Base-by-base conservation (phyloP, 1,140 invertebrate genomes). In the Polypedilum vanderplanki region DNA sequence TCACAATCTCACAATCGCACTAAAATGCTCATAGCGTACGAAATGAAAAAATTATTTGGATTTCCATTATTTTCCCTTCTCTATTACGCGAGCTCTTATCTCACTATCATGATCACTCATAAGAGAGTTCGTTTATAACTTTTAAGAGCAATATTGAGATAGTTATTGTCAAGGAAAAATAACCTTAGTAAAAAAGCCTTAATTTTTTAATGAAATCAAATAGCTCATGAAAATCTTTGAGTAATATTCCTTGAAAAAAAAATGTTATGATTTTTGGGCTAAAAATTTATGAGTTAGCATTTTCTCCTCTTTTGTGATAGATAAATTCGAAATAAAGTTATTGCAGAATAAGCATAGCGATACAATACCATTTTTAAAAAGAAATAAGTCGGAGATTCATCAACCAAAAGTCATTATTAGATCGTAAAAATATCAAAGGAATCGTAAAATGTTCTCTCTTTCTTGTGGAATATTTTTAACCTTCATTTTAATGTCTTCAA, bases 401-500 rank as follows among this genome's bases (percentile, higher is more conserved):
- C 46, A 57, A 57, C 46, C 46, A 57, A 57, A 57, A 57, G 12
- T 57, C 46, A 57, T 57, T 57, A 57, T 57, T 57, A 57, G 46
- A 57, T 57, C 46, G n/a, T 57, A 57, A 57, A 57, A 57, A 57
- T 57, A 57, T 57, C 46, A 57, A 57, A 57, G 46, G n/a, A 12
- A n/a, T 57, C 46, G 10, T 57, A 57, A 57, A 57, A 57, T 57
- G 4, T 57, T 57, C 24, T 33, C 24, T 33, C 24, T 33, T 33
- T 33, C 24, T 57, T 57, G 46, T n/a, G 46, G 46, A 57, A 57
- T 57, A n/a, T 4, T 15, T 57, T n/a, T 57, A 12, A 57, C 46
- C 46, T 57, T 57, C 46, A 57, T n/a, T 12, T n/a, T 57, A 57
- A 57, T 57, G 46, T 15, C n/a, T 15, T n/a, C n/a, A n/a, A 33